phyloP scores from a whole-genome alignment of 2,113 vertebrate genomes.

The Choloepus hoffmanni region DNA sequence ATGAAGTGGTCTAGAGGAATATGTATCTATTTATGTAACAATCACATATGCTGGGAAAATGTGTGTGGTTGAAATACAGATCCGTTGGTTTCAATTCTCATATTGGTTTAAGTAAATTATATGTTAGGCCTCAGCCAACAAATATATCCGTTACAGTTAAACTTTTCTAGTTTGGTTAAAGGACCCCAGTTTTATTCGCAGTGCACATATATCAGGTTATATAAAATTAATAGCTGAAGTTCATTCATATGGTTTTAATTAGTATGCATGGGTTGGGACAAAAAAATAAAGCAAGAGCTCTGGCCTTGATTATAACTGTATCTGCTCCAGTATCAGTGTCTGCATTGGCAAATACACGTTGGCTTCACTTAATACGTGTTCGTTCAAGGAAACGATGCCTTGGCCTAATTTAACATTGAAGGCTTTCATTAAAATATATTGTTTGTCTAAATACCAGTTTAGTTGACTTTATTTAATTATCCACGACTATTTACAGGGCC shows the following conservation, averaged over 20 bases:
- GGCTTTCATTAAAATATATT: slow-evolving; percentile 80
- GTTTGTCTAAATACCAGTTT: slow-evolving; percentile 74
- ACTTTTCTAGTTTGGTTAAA: slow-evolving; percentile 86
- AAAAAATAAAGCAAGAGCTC: slow-evolving; percentile 70
- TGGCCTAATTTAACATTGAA: slow-evolving; percentile 69
- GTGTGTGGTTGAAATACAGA: slow-evolving; percentile 84
- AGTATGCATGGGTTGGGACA: slow-evolving; percentile 76
- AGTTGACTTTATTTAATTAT: slow-evolving; percentile 77
- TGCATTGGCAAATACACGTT: slow-evolving; percentile 78
- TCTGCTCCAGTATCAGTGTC: slow-evolving; percentile 82
- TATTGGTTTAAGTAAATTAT: slow-evolving; percentile 86
- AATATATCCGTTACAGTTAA: slow-evolving; percentile 86
- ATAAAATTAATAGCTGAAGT: slow-evolving; percentile 87
- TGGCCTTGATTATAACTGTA: slow-evolving; percentile 85
- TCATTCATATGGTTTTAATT: slow-evolving; percentile 87
- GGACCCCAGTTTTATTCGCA: slow-evolving; percentile 82
- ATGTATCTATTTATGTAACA: slow-evolving; percentile 83
- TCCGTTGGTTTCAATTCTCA: slow-evolving; percentile 82
- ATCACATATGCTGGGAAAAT: slow-evolving; percentile 80
- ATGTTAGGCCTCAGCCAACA: slow-evolving; percentile 82
- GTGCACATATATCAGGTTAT: slow-evolving; percentile 85
- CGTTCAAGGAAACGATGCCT: slow-evolving; percentile 61
- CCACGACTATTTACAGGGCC: slow-evolving; percentile 62
- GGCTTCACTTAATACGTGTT: slow-evolving; percentile 78
- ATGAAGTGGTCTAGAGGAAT: slow-evolving; percentile 76